Evolutionary conservation across 2,797 vertebrate genomes (phyloP).

Genomic region (Enteromius afrohamiltoni): DNA sequence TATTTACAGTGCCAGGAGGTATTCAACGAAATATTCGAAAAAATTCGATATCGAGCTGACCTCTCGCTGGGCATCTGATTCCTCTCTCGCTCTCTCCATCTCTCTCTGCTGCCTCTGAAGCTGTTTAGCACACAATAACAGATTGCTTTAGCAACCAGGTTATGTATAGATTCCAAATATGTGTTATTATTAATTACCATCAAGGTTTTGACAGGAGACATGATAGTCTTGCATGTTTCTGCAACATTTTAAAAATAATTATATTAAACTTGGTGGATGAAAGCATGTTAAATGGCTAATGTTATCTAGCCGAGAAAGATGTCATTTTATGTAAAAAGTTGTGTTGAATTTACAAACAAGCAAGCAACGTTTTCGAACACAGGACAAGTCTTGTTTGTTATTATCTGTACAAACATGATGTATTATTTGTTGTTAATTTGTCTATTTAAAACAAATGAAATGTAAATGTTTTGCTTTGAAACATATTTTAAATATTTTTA

Average conservation of each 20-base stretch:
- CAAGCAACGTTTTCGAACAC: not conserved
- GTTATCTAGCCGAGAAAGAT: not conserved
- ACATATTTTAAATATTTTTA: not conserved
- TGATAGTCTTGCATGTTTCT: not conserved
- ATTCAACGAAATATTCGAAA: constrained; percentile 94
- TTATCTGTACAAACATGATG: not conserved
- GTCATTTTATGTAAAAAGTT: not conserved
- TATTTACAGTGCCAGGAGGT: constrained; percentile 99
- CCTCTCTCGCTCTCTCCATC: constrained; percentile 67
- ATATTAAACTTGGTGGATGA: not conserved
- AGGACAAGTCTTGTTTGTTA: not conserved
- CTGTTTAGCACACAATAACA: constrained; percentile 16
- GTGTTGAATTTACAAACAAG: not conserved
- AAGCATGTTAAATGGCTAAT: not conserved
- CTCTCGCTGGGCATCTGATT: constrained; percentile 88
- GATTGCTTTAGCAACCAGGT: not conserved
- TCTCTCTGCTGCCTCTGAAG: constrained; percentile 14
- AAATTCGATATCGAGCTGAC: constrained; percentile 96
- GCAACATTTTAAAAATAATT: not conserved
- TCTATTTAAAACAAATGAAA: not conserved
- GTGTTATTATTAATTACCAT: constrained; percentile 2
- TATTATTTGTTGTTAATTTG: not conserved
- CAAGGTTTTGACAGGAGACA: not conserved
- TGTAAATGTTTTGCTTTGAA: not conserved
- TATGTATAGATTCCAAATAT: constrained; percentile 6